Evolutionary conservation across 2,113 vertebrate genomes (phyloP).

Genomic region (Tenebrosternarchus preto): DNA sequence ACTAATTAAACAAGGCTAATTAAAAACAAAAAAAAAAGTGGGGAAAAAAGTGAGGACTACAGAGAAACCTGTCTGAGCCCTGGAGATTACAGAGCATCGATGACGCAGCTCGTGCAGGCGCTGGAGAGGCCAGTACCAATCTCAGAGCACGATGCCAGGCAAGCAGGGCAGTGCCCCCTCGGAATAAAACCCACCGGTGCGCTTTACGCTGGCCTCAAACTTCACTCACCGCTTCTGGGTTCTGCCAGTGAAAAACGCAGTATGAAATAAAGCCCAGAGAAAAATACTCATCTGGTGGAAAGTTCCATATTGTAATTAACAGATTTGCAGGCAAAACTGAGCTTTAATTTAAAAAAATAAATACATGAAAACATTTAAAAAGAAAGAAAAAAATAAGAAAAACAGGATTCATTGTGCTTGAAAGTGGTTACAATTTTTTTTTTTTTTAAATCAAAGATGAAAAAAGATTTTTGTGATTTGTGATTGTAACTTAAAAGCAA

Average conservation of each 20-base stretch:
- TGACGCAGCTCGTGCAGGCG: conserved; percentile 32
- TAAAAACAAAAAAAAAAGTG: conserved; percentile 46
- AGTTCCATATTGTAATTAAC: not conserved
- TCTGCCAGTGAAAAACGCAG: not conserved
- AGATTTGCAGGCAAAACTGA: no score
- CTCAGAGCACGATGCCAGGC: not conserved
- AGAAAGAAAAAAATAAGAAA: no score
- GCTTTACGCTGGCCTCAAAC: not conserved
- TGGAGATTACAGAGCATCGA: conserved; percentile 47
- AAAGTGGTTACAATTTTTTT: no score
- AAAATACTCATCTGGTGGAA: not conserved
- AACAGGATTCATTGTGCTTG: no score
- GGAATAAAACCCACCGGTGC: not conserved
- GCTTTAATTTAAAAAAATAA: no score
- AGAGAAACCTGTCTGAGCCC: conserved; percentile 10
- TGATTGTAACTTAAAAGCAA: not conserved
- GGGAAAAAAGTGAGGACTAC: conserved; percentile 44
- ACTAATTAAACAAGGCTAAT: conserved; percentile 70
- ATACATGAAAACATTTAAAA: no score
- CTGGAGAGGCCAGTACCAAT: conserved; percentile 36
- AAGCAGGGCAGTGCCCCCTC: conserved; percentile 3
- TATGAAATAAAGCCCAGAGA: not conserved
- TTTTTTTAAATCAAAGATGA: no score
- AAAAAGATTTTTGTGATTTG: not conserved
- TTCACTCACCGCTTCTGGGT: not conserved